These are phyloP conservation scores for Microcaecilia unicolor DNA, from an alignment of 2,797 vertebrate species.

Conservation along the genomic window DNA sequence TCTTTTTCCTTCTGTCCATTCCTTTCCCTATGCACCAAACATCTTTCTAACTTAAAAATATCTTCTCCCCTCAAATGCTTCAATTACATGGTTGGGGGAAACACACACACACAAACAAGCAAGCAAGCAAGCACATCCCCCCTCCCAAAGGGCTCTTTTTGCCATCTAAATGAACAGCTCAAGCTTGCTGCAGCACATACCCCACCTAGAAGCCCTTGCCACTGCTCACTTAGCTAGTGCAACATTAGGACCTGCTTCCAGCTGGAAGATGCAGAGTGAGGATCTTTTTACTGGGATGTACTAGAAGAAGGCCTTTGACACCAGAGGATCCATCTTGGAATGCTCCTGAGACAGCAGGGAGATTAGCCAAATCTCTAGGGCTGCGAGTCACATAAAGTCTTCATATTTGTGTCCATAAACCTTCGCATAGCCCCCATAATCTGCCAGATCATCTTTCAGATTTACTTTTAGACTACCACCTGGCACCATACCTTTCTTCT, in stretches of 20 bases:
- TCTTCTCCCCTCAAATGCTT: no score
- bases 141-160: no score
- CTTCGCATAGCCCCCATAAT: slow-evolving; percentile 80
- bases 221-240: no score
- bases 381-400: slow-evolving; percentile 91
- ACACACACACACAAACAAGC: slow-evolving; percentile 60
- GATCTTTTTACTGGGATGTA: slow-evolving; percentile 30
- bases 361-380: no score
- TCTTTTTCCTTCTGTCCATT: no score
- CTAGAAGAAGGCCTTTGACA: slow-evolving; percentile 24
- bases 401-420: slow-evolving; percentile 90
- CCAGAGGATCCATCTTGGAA: slow-evolving; percentile 26
- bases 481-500: slow-evolving; percentile 85
- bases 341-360: no score
- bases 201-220: no score
- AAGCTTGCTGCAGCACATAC: no score
- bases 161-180: slow-evolving; percentile 20
- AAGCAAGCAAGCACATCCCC: no score
- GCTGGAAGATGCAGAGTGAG: slow-evolving; percentile 28
- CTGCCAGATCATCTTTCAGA: slow-evolving; percentile 82
- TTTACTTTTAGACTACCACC: slow-evolving; percentile 91
- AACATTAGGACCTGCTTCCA: background rate
- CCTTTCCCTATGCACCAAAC: no score
- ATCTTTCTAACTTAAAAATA: no score
- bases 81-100: no score